Base-by-base conservation (phyloP, 2,113 vertebrate genomes). In the Ellobius talpinus region DNA sequence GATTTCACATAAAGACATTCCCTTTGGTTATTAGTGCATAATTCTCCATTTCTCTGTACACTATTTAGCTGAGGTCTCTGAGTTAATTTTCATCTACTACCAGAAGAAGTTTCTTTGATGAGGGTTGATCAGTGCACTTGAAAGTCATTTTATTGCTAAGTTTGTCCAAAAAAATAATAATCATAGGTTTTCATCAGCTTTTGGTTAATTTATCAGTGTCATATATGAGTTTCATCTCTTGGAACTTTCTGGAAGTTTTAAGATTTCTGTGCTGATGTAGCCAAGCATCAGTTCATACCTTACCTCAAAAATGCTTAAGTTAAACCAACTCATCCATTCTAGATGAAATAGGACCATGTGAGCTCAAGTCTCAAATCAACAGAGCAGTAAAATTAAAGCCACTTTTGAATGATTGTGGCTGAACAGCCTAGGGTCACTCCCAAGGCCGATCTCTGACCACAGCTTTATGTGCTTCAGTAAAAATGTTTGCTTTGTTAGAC, bases 381-480 rank as follows among this genome's bases (percentile, higher is more conserved):
- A 90, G 50, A 85, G 45, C 36, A 92, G 78, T 58, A 89, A 87
- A 82, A 93, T 94, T 24, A 74, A 61, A 92, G 31, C 19, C 45
- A 50, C 66, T 87, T 66, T 78, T 63, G 12, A 47, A 73, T 90
- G 42, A 63, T 90, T 78, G 74, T 92, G 68, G 45, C 61, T 85
- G 11, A 55, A 39, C 55, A 85, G 31, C 52, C 74, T 78, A 1
- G 1, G 74, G 47, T 4, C 17, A 17, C n/a, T 68, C 55, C 31
- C 45, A 68, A n/a, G 39, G 19, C 55, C 92, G 76, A 47, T 94
- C 5, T 82, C 17, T 84, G 42, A 55, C 16, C 9, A 42, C 5
- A 87, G 11, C 1, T 36, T n/a, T 9, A 42, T 94, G 26, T 29
- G 14, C 39, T 94, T 87, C 39, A 63, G 14, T 88, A 50, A 68